Conservation (phyloP, 2,113 vertebrate genomes). For the Oreochromis niloticus region DNA sequence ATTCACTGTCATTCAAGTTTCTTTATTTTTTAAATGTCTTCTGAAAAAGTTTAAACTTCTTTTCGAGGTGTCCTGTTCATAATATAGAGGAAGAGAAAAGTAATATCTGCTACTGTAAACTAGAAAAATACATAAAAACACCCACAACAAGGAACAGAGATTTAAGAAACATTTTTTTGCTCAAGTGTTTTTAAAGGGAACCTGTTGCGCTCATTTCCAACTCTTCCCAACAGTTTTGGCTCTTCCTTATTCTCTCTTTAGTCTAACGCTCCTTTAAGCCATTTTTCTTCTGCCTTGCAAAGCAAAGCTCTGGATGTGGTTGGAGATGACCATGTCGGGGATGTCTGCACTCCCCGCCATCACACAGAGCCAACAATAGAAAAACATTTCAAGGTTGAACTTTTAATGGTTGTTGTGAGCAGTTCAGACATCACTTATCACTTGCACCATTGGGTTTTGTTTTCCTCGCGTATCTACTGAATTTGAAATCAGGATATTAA, state of each 20-base stretch:
- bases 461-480: not conserved
- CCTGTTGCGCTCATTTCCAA: not conserved
- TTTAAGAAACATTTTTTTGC: not conserved
- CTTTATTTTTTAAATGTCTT: not conserved
- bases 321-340: not conserved
- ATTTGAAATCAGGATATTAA: not conserved
- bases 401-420: not conserved
- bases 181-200: not conserved
- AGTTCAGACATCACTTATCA: not conserved
- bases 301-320: not conserved
- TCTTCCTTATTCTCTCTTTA: not conserved
- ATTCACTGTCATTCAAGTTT: not conserved
- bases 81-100: not conserved
- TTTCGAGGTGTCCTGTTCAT: not conserved
- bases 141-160: not conserved
- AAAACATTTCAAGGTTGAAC: not conserved
- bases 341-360: not conserved
- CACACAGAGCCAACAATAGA: not conserved
- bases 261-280: not conserved
- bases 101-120: not conserved
- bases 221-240: not conserved
- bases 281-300: not conserved
- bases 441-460: not conserved
- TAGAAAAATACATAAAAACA: fast-evolving
- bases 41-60: not conserved